phyloP scores from a whole-genome alignment of 2,888 invertebrate genomes.

The Eupeodes latifasciatus region DNA sequence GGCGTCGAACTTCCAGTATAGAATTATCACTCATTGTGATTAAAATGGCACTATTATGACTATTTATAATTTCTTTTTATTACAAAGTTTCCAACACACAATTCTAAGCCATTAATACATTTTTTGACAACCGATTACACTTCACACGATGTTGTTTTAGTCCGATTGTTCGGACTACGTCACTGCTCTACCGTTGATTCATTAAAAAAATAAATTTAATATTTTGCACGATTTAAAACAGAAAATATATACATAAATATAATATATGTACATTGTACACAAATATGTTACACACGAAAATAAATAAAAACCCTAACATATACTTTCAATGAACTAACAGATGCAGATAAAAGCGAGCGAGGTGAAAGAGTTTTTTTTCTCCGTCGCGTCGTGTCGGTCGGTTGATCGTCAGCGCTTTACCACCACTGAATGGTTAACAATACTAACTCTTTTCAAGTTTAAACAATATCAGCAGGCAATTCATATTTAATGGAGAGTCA shows the following conservation, averaged over 20 bases:
- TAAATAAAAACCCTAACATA: not conserved
- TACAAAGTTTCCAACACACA: not conserved
- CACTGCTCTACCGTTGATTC: not conserved
- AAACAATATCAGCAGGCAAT: not conserved
- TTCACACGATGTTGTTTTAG: not conserved
- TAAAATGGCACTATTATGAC: not conserved
- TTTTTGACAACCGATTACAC: not conserved
- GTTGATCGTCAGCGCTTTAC: conserved; percentile 6
- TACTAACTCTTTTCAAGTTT: conserved; percentile 44
- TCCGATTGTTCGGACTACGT: not conserved
- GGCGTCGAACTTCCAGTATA: conserved; percentile 80
- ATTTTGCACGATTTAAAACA: not conserved
- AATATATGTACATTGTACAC: too few relatives aligned
- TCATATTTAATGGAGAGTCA: not conserved
- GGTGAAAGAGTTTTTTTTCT: not conserved
- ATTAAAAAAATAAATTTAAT: not conserved
- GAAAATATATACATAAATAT: not conserved
- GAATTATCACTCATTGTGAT: conserved; percentile 73
- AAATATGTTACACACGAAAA: not conserved
- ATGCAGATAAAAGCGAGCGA: not conserved
- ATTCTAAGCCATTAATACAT: not conserved
- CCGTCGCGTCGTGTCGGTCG: too few relatives aligned
- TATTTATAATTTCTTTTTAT: too few relatives aligned
- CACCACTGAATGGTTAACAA: conserved; percentile 42
- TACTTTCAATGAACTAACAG: not conserved